Base-by-base conservation (phyloP, 2,888 invertebrate genomes). In the Seira musarum region DNA sequence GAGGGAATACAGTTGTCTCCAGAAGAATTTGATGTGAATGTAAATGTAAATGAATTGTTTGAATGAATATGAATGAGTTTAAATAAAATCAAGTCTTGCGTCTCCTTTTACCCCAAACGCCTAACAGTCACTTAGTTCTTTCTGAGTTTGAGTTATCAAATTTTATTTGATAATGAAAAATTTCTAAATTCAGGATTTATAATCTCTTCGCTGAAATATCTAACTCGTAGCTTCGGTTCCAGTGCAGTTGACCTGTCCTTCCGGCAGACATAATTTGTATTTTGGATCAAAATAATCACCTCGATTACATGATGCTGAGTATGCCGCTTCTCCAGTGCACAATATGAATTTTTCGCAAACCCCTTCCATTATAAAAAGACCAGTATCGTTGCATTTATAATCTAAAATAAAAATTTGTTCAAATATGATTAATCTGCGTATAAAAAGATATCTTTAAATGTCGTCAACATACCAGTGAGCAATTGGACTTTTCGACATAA, bases 11-110 rank as follows among this genome's bases (percentile, higher is more conserved):
- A 79, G 17, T 15, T 1, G 21, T 46, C 2, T 5, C 13, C 19
- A 15, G 53, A 19, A 13, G 69, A 67, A 8, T 35, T 72, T 8
- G 71, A n/a, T n/a, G n/a, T n/a, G n/a, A n/a, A 82, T 46, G 13
- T 82, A 17, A 71, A 79, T 71, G 53, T 82, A 1, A 66, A 79
- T 57, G 82, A 81, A 61, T 57, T 79, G 19, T 74, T 78, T 79
- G 70, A 17, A 25, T 69, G 8, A 70, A 65, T 22, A 46, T 13
- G 60, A 35, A 70, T n/a, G n/a, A n/a, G n/a, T n/a, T n/a, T n/a
- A n/a, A n/a, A n/a, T n/a, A n/a, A n/a, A n/a, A n/a, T n/a, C n/a
- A n/a, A n/a, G n/a, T n/a, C n/a, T n/a, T n/a, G n/a, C n/a, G n/a
- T n/a, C n/a, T n/a, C n/a, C n/a, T n/a, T n/a, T n/a, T n/a, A n/a